These are phyloP conservation scores for Lumbricus terrestris DNA, from an alignment of 2,888 invertebrate genomes.

Conservation along the genomic window DNA sequence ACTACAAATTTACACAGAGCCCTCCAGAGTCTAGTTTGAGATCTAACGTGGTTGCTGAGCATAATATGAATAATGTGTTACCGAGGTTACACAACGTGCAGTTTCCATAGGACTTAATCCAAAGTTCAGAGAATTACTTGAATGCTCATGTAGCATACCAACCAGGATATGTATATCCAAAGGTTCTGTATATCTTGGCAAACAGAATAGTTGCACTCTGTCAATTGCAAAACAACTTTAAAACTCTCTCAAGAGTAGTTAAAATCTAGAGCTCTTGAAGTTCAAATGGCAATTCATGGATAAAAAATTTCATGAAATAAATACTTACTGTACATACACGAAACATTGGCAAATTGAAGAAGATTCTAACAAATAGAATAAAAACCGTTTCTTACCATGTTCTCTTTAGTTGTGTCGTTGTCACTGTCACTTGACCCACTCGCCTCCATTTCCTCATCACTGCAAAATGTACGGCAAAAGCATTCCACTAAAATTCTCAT, in stretches of 20 bases:
- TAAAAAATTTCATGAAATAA: not conserved
- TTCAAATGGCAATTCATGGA: not conserved
- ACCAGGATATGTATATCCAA: not conserved
- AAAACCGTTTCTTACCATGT: conserved; percentile 69
- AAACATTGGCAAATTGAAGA: not conserved
- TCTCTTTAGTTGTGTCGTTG: conserved; percentile 80
- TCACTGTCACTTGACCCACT: conserved; percentile 69
- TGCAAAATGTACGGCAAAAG: conserved; percentile 31
- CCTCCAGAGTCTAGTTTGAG: not conserved
- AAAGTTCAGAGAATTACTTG: not conserved
- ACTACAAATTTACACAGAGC: not conserved
- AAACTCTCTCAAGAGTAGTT: not conserved
- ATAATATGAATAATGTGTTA: not conserved
- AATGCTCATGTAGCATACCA: not conserved
- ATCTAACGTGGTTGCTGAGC: not conserved
- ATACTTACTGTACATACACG: not conserved
- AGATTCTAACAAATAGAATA: not conserved
- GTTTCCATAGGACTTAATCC: not conserved
- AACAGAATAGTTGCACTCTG: not conserved
- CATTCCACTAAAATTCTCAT: not conserved
- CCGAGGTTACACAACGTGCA: not conserved
- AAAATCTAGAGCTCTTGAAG: not conserved
- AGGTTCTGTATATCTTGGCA: not conserved
- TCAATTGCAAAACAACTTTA: too few relatives aligned
- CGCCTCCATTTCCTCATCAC: conserved; percentile 79